Evolutionary conservation across 2,113 vertebrate species (phyloP).

Genomic region (Sceloporus undulatus): DNA sequence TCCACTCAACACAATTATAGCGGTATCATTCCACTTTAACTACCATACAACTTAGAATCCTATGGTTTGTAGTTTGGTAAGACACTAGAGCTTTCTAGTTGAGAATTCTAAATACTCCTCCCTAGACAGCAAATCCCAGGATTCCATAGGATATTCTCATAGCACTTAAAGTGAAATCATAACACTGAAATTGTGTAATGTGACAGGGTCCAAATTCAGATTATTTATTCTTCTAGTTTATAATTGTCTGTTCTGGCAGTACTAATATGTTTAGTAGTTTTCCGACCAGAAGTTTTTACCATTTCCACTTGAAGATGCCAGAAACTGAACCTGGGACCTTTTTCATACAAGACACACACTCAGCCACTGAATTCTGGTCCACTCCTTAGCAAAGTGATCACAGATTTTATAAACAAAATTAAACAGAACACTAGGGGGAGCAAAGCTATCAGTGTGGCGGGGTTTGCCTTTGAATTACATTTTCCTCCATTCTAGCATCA

Average conservation of each 20-base stretch:
- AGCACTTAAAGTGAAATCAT: too few species aligned
- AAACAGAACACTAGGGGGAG: conserved; percentile 2
- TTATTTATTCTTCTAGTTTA: not conserved
- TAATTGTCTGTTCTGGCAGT: not conserved
- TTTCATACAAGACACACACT: not conserved
- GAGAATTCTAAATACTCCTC: too few species aligned
- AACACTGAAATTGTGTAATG: too few species aligned
- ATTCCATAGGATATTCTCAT: too few species aligned
- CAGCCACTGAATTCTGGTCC: not conserved
- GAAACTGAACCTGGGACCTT: not conserved
- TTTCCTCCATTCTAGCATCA: not conserved
- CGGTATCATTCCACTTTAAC: too few species aligned
- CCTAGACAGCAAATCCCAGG: too few species aligned
- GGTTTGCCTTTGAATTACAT: not conserved
- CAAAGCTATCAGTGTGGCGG: not conserved
- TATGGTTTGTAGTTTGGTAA: too few species aligned
- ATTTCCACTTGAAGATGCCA: not conserved
- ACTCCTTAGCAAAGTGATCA: not conserved
- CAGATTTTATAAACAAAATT: not conserved
- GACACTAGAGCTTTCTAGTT: too few species aligned
- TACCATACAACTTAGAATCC: too few species aligned
- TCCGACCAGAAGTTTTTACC: not conserved
- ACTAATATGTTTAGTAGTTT: not conserved
- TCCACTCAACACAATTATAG: too few species aligned
- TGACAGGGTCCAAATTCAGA: not conserved